Evolutionary conservation across 2,888 invertebrate genomes (phyloP), one percentile per base, ranked within the genome.

Genomic region (Ornithoptera alexandrae): DNA sequence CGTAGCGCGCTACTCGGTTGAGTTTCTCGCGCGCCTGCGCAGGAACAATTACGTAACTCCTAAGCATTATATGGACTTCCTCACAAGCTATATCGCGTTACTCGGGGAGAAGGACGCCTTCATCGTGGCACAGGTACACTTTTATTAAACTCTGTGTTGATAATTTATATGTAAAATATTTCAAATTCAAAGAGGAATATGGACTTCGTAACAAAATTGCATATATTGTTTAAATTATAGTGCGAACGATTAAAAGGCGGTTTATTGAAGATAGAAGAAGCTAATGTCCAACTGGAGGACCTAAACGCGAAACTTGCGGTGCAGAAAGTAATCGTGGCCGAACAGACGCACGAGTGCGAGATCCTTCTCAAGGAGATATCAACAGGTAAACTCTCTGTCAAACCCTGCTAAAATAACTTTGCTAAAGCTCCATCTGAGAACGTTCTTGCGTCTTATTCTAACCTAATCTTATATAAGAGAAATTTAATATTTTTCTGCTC

Each of bases 31-130:
- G 71, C 96, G 96, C 72, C 86, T 97, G 65, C 93, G 97, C 20
- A 92, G 98, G 17, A 95, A 94, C 83, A 98, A 97, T 88, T 98
- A 95, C 84, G 97, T 98, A 1, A 98, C 98, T 0, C 98, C 98
- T 0, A 98, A 97, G 77, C 97, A 98, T 81, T 98, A 97, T 84
- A 93, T 98, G 81, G 98, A 98, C 86, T 98, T 94, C 79, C 96
- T 98, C 70, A 94, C 94, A 67, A 96, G 95, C 2, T 98, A 98
- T 81, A 81, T 97, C 2, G 93, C 93, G 73, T 90, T 98, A 46
- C 87, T 98, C 59, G 95, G 96, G 74, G 96, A 96, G 77, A 96
- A 96, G 74, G 93, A 94, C 73, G 86, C 92, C 4, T 94, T 92
- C 74, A 94, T 94, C 72, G 89, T 93, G 2, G 92, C 93, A 0